These are phyloP conservation scores for Anastrepha ludens DNA, from an alignment of 1,140 invertebrate species.

Conservation along the genomic window DNA sequence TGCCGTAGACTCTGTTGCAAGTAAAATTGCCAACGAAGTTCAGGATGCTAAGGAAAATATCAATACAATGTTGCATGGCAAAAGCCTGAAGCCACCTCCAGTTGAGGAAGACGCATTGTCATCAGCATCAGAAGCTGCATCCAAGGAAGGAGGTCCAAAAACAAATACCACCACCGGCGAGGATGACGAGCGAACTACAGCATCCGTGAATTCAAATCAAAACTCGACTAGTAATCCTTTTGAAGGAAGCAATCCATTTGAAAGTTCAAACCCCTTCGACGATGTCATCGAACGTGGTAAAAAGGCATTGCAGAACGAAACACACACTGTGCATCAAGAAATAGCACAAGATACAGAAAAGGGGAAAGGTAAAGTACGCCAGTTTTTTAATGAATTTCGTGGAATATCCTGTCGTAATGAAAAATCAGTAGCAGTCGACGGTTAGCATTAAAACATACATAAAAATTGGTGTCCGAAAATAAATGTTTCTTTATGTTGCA, in stretches of 20 bases:
- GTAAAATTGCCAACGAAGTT: conserved; percentile 60
- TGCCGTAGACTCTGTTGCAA: conserved; percentile 55
- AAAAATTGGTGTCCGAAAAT: background rate
- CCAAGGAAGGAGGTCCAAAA: conserved; percentile 63
- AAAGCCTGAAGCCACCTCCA: conserved; percentile 61
- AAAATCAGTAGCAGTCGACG: conserved; percentile 68
- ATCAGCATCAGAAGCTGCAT: conserved; percentile 58
- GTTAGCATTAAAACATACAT: conserved; percentile 58
- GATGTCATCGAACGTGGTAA: conserved; percentile 64
- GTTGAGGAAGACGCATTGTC: conserved; percentile 56
- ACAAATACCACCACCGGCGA: conserved; percentile 60
- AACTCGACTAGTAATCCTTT: conserved; percentile 64
- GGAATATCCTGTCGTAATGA: conserved; percentile 68
- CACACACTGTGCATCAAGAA: background rate
- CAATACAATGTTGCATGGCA: conserved; percentile 68
- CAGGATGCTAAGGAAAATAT: conserved; percentile 69
- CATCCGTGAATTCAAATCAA: conserved; percentile 71
- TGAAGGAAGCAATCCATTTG: conserved; percentile 61
- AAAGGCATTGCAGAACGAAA: conserved; percentile 67
- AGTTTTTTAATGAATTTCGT: conserved; percentile 64
- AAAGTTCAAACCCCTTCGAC: conserved; percentile 60
- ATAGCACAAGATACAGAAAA: conserved; percentile 57
- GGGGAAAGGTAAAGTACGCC: conserved; percentile 66
- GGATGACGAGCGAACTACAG: conserved; percentile 71
- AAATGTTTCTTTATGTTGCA: conserved; percentile 56